Evolutionary conservation across 1,140 invertebrate species (phyloP), one percentile per base, ranked within the genome.

Genomic region (Anthonomus grandis): DNA sequence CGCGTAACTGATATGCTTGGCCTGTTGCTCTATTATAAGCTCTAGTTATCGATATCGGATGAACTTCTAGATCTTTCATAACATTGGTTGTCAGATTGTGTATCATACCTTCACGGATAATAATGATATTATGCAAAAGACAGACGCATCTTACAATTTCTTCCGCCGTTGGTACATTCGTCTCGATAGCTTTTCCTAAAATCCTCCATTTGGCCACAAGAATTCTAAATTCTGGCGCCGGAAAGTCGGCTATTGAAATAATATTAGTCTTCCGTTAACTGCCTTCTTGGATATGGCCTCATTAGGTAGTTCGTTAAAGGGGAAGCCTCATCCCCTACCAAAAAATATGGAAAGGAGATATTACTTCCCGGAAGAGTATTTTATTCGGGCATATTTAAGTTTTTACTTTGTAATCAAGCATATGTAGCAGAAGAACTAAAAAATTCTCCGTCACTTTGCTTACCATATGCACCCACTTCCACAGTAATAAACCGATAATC

Each of bases 201-300:
- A 48, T 48, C 21, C 23, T 48, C 24, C 45, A 48, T 48, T 48
- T 48, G 21, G 24, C 27, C n/a, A 48, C 23, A 48, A 48, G 21
- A 10, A 48, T 48, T 4, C 23, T 25, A 48, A 48, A 3, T 31
- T 15, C n/a, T n/a, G n/a, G n/a, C n/a, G n/a, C 6, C 5, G 12
- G 23, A 31, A 27, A 31, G 12, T 31, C 22, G 45, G 23, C 17
- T 10, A 31, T 48, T 31, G 17, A 48, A 48, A 48, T 48, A 31
- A 27, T 48, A 27, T 31, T 48, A n/a, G n/a, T n/a, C n/a, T n/a
- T 45, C 19, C 17, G 18, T 22, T 22, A 21, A 5, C 15, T 22
- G 42, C 23, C 42, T 45, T 19, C 42, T 15, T 6, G 42, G 42
- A 21, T 31, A 22, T 21, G 42, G 19, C 18, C 19, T 21, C 42